A percentile compares a stretch with the other conserved stretches of the same genome.
phyloP scores from a whole-genome alignment of 2,797 vertebrate genomes.

The Allobates femoralis region DNA sequence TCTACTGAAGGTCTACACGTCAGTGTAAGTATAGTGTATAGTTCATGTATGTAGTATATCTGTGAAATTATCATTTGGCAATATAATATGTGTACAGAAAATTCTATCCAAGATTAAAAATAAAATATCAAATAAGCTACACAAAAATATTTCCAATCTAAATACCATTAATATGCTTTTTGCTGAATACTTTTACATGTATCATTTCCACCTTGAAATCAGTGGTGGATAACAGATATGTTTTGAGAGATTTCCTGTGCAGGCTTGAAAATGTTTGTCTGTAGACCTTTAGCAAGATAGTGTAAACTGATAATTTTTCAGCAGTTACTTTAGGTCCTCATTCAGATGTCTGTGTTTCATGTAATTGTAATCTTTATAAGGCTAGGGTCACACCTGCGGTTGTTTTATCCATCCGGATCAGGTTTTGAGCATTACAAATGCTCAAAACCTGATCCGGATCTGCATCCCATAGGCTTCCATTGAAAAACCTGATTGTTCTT shows the following conservation, averaged over 20 bases:
- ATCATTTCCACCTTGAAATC: not conserved
- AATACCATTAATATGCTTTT: no score
- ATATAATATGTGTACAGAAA: not conserved
- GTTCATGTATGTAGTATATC: not conserved
- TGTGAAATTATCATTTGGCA: not conserved
- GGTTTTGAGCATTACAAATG: no score
- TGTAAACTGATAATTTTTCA: not conserved
- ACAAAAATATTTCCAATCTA: no score
- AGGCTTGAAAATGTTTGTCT: not conserved
- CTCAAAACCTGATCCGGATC: no score
- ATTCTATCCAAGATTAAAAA: not conserved
- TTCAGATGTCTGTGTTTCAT: no score
- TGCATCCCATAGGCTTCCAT: no score
- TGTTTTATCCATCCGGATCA: no score
- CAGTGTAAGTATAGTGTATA: slow-evolving; percentile 53
- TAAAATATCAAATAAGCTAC: not conserved
- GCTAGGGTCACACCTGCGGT: no score
- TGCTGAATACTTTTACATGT: no score
- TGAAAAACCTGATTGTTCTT: no score
- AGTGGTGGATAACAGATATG: not conserved
- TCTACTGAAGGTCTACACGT: slow-evolving; percentile 58
- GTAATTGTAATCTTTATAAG: no score
- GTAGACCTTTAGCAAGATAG: not conserved
- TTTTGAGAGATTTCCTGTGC: not conserved
- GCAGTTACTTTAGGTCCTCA: not conserved